Base-by-base conservation (phyloP, 2,113 vertebrate genomes). In the Maccullochella peelii region DNA sequence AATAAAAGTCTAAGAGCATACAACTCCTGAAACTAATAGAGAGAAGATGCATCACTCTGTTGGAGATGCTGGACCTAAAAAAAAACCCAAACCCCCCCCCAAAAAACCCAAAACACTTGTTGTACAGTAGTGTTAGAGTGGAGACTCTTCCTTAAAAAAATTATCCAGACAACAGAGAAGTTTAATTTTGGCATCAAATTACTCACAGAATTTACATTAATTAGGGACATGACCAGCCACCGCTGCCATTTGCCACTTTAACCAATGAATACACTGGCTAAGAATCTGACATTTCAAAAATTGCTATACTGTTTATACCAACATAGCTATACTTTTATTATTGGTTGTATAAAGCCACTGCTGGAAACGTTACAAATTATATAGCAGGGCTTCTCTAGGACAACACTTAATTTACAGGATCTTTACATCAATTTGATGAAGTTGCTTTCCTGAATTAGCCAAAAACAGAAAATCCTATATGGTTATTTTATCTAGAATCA, bases 241-340 rank as follows among this genome's bases (percentile, higher is more conserved):
- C 25, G 23, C 10, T 42, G n/a, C 8, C 23, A 0, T 25, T 23
- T 25, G 54, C 8, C 52, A 23, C n/a, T 25, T 57, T 57, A 57
- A n/a, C 10, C 52, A 0, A 1, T n/a, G 21, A n/a, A 55, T 11
- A 9, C 1, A 4, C 1, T 0, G 3, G 23, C 23, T 55, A n/a
- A n/a, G 14, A 25, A 14, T 25, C 9, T 57, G 23, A 25, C 11
- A 57, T 2, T 25, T 3, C 7, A 38, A 33, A 33, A 33, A 33
- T 33, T 4, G 55, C 55, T 12, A 47, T 6, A 25, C 23, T 55
- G 23, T n/a, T 12, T n/a, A n/a, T 11, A 12, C 3, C 1, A 4
- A 57, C n/a, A 1, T 5, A 55, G 50, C n/a, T 10, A 57, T 30
- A 58, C 55, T 27, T 9, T 8, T 15, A 30, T 59, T 59, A 30